A percentile compares a stretch with the other conserved stretches of the same genome.
Conservation (phyloP, 2,113 vertebrate genomes). For the Burhinus oedicnemus region DNA sequence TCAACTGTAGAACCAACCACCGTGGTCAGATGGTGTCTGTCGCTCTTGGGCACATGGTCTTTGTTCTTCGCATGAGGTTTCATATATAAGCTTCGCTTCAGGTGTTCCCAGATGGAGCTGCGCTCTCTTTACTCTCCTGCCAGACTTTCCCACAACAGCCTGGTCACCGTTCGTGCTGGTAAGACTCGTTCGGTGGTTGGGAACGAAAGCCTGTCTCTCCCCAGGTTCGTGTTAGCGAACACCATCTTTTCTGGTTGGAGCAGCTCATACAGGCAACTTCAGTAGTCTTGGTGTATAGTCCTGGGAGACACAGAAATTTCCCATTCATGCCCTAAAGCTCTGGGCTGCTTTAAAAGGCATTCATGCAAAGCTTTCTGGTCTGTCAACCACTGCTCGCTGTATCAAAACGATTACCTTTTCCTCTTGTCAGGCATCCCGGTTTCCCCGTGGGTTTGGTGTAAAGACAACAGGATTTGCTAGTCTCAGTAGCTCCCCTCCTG, state of each 20-base stretch:
- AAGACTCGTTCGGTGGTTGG: background rate
- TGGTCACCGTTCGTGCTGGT: background rate
- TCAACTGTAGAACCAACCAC: background rate
- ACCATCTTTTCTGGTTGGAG: background rate
- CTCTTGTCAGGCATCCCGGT: background rate
- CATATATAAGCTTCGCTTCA: background rate
- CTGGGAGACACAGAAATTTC: background rate
- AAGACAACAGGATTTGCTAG: constrained; percentile 39
- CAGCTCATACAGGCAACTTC: background rate
- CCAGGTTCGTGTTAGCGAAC: background rate
- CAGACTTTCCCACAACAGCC: background rate
- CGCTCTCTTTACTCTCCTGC: background rate
- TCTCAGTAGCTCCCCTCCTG: constrained; percentile 1
- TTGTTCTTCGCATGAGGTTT: background rate
- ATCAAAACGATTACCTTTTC: constrained; percentile 10
- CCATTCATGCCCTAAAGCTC: constrained; percentile 19
- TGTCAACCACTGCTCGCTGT: background rate
- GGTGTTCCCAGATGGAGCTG: constrained; percentile 31
- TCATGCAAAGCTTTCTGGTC: constrained; percentile 57
- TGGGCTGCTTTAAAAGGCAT: background rate
- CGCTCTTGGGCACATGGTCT: background rate
- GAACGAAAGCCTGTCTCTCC: background rate
- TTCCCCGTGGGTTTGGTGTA: constrained; percentile 23
- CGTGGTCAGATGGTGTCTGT: background rate
- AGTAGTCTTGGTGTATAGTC: background rate